Base-by-base conservation (phyloP, 1,140 invertebrate species). In the Acyrthosiphon pisum region DNA sequence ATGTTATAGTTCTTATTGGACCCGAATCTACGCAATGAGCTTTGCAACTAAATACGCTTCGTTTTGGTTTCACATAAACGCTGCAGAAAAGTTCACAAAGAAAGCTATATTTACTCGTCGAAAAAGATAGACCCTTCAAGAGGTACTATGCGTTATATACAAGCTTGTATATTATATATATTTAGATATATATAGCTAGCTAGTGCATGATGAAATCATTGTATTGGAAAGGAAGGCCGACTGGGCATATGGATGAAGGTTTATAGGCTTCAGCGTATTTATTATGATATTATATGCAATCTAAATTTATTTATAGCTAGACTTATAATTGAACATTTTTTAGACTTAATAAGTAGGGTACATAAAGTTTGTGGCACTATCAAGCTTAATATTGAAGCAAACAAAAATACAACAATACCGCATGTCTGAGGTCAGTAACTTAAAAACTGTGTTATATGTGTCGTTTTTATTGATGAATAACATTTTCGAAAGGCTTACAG, bases 221-320 rank as follows among this genome's bases (percentile, higher is more conserved):
- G 30, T n/a, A 48, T 87, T 87, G 14, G 86, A 50, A 87, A 87
- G 86, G n/a, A 87, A 87, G 86, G 86, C 14, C 86, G 44, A 87
- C 30, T 87, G 30, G 30, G n/a, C 84, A 87, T n/a, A 44, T 87
- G 18, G 18, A 48, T 9, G 86, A 87, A 87, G 86, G 86, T n/a
- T 87, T 87, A n/a, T n/a, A 50, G 30, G 86, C 14, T 50, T 87
- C 86, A 50, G 30, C 44, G 14, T 48, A 18, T 20, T 30, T 48
- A 44, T n/a, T 48, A 30, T 22, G 22, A 83, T 37, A 83, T 37
- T 83, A 37, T 20, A 83, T 76, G n/a, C 46, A 86, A 44, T 86
- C 44, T 44, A 86, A 46, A 48, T 46, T 86, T 46, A 48, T 44
- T 30, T 18, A n/a, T n/a, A 48, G 84, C 41, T n/a, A 86, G 26